A percentile compares a stretch with the other conserved stretches of the same genome.
Evolutionary conservation across 2,113 vertebrate genomes (phyloP).

Genomic region (Anarhynchus alexandrinus): DNA sequence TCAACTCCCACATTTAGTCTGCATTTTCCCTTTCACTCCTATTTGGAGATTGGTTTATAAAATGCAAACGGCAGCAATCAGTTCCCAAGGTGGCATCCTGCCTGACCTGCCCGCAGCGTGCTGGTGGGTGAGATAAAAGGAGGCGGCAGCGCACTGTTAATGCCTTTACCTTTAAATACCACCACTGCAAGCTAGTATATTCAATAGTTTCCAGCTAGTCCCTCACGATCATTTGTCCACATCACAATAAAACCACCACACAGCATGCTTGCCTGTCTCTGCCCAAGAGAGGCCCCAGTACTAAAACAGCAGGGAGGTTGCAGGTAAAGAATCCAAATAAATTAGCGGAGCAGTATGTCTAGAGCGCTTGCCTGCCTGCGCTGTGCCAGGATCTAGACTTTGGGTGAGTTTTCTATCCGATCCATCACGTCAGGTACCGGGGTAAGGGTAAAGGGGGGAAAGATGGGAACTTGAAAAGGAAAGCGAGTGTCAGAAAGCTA

Average conservation of each 20-base stretch:
- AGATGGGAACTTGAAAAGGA: neutral
- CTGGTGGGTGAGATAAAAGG: slow-evolving; percentile 14
- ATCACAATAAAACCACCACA: slow-evolving; percentile 1
- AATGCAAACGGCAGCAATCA: neutral
- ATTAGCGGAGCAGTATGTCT: neutral
- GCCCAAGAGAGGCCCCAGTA: slow-evolving; percentile 9
- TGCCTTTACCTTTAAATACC: neutral
- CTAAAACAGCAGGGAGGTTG: slow-evolving; percentile 21
- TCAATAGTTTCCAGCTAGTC: neutral
- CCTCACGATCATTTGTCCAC: slow-evolving; percentile 29
- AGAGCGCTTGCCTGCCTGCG: neutral
- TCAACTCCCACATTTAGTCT: neutral
- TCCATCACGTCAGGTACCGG: neutral
- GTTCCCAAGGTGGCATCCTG: neutral
- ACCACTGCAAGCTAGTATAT: neutral
- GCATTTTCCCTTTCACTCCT: neutral
- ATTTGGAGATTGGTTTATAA: neutral
- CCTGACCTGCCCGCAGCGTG: neutral
- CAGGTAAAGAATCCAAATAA: slow-evolving; percentile 55
- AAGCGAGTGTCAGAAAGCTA: neutral
- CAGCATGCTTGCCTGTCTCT: neutral
- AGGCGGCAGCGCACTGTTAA: neutral
- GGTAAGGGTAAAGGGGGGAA: neutral
- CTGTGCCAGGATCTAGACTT: neutral
- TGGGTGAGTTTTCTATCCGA: neutral